Evolutionary conservation across 2,797 vertebrate species (phyloP).

Genomic region (Tolypeutes matacus): DNA sequence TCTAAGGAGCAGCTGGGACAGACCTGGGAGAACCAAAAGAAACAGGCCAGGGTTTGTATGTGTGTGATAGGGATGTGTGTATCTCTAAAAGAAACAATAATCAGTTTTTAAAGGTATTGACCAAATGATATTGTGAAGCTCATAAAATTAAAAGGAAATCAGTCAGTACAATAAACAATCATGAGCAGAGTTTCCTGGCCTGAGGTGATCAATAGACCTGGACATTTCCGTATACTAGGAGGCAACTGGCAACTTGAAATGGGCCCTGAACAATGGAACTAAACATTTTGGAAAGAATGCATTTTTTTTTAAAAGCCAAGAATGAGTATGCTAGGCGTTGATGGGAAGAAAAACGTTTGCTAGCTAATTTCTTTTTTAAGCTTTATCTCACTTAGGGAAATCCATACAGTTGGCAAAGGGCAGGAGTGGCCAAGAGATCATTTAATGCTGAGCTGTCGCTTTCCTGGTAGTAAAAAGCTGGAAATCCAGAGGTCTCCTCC

Average conservation of each 20-base stretch:
- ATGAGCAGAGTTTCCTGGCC: not conserved
- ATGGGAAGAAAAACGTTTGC: slow-evolving; percentile 1
- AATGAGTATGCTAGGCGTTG: not conserved
- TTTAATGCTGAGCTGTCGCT: not conserved
- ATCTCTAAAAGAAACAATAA: not conserved
- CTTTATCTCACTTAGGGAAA: slow-evolving; percentile 30
- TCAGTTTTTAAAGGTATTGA: not conserved
- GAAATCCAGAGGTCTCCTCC: not conserved
- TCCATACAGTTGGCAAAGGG: slow-evolving; percentile 6
- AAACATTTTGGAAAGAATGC: not conserved
- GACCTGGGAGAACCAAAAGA: not conserved
- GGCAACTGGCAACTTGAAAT: not conserved
- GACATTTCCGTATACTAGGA: slow-evolving; percentile 1
- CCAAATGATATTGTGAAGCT: not conserved
- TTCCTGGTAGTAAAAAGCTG: not conserved
- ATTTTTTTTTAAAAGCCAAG: not conserved
- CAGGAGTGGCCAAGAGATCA: not conserved
- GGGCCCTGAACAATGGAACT: not conserved
- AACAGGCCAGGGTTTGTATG: not conserved
- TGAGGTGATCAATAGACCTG: not conserved
- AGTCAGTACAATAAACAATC: not conserved
- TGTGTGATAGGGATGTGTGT: not conserved
- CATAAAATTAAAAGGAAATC: not conserved
- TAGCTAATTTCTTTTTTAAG: slow-evolving; percentile 31
- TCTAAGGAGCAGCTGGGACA: slow-evolving; percentile 22